Conservation (phyloP, 2,888 invertebrate genomes). For the Desoria tigrina region DNA sequence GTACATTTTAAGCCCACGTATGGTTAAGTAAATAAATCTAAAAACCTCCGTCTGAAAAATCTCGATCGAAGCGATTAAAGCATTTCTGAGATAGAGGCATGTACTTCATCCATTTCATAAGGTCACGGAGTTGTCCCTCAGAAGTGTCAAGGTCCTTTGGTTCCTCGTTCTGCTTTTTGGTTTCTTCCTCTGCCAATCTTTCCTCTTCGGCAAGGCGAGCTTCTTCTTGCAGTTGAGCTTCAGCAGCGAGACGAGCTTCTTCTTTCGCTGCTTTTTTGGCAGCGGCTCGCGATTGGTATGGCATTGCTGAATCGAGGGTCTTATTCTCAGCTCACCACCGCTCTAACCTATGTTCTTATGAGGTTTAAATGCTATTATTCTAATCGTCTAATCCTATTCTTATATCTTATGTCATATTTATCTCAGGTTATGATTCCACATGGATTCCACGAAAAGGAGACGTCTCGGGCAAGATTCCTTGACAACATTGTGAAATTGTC, state of each 20-base stretch:
- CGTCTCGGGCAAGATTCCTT: too few species aligned
- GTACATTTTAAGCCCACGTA: conserved; percentile 5
- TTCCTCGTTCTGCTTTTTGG: neutral
- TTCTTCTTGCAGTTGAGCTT: conserved; percentile 25
- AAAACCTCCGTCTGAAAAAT: conserved; percentile 37
- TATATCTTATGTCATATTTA: too few species aligned
- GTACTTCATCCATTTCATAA: conserved; percentile 24
- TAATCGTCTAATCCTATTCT: too few species aligned
- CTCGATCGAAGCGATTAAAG: conserved; percentile 27
- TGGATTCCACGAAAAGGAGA: too few species aligned
- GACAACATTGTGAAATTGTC: too few species aligned
- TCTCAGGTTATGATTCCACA: too few species aligned
- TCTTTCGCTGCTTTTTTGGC: neutral
- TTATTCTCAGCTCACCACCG: too few species aligned
- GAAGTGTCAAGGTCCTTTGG: conserved; percentile 4
- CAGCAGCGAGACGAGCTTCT: conserved; percentile 14
- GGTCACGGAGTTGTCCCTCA: conserved; percentile 24
- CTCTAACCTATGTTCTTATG: too few species aligned
- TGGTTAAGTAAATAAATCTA: neutral
- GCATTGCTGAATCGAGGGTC: too few species aligned
- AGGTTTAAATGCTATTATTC: too few species aligned
- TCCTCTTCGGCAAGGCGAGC: conserved; percentile 25
- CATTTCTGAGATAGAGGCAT: conserved; percentile 27
- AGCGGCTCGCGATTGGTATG: too few species aligned
- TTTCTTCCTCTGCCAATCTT: conserved; percentile 21